Evolutionary conservation across 1,140 invertebrate species (phyloP).

Genomic region (Physella acuta): DNA sequence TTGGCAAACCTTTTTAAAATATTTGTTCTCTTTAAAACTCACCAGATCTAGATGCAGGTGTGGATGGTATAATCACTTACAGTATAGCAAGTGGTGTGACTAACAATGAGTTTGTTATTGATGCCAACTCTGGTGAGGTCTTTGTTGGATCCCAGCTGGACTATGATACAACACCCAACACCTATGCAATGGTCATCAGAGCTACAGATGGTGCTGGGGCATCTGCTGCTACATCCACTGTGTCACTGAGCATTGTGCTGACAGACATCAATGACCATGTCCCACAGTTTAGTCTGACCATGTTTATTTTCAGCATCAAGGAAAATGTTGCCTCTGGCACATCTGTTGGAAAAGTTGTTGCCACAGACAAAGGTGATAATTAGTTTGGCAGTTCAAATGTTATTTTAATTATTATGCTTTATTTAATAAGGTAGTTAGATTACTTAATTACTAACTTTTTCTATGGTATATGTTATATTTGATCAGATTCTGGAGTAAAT

Average conservation of each 20-base stretch:
- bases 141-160: slow-evolving; percentile 35
- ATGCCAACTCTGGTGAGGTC: slow-evolving; percentile 30
- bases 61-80: slow-evolving; percentile 35
- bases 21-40: background rate
- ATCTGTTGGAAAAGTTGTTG: slow-evolving; percentile 33
- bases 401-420: too few relatives aligned
- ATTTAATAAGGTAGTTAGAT: too few relatives aligned
- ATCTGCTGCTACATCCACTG: slow-evolving; percentile 19
- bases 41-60: slow-evolving; percentile 32
- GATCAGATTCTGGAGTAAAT: slow-evolving; percentile 29
- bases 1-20: background rate
- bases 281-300: slow-evolving; percentile 38
- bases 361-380: slow-evolving; percentile 31
- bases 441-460: too few relatives aligned
- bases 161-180: slow-evolving; percentile 35
- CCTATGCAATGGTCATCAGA: slow-evolving; percentile 33
- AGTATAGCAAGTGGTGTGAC: slow-evolving; percentile 30
- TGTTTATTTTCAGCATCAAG: slow-evolving; percentile 30
- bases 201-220: slow-evolving; percentile 35
- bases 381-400: too few relatives aligned
- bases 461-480: too few relatives aligned
- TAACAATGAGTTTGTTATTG: slow-evolving; percentile 29
- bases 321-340: slow-evolving; percentile 37
- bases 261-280: slow-evolving; percentile 38
- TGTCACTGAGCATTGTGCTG: slow-evolving; percentile 34